Evolutionary conservation across 2,888 invertebrate genomes (phyloP).

Genomic region (Brachyptera putata): DNA sequence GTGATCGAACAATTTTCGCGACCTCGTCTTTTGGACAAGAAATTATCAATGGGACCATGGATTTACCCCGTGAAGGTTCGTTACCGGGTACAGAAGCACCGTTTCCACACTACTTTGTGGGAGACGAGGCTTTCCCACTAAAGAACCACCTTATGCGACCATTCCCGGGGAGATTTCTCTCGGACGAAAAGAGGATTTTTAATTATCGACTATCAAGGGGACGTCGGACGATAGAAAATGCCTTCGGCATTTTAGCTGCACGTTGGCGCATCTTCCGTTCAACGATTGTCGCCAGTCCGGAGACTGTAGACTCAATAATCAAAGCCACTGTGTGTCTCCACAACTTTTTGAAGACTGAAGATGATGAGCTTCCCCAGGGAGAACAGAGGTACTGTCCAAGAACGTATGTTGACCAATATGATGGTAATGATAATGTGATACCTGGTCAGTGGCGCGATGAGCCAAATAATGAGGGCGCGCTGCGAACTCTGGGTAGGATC

Average conservation of each 20-base stretch:
- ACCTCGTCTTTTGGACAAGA: too few species aligned
- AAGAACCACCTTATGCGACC: too few species aligned
- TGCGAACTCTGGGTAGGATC: background rate
- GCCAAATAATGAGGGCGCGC: background rate
- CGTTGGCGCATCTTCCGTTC: slow-evolving; percentile 31
- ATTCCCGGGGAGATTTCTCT: too few species aligned
- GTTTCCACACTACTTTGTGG: too few species aligned
- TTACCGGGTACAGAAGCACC: too few species aligned
- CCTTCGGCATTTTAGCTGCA: slow-evolving; percentile 32
- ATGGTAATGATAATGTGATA: background rate
- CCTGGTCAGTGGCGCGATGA: slow-evolving; percentile 15
- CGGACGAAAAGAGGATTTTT: too few species aligned
- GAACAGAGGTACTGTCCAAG: slow-evolving; percentile 15
- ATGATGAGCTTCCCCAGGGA: background rate
- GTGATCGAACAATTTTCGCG: too few species aligned
- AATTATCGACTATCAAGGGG: slow-evolving; percentile 34
- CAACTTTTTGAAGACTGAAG: slow-evolving; percentile 20
- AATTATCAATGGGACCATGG: too few species aligned
- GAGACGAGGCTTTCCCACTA: too few species aligned
- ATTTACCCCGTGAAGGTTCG: too few species aligned
- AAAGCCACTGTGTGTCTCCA: slow-evolving; percentile 23
- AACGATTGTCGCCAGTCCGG: slow-evolving; percentile 24
- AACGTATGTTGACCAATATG: slow-evolving; percentile 8
- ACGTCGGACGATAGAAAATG: too few species aligned
- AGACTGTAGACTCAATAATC: slow-evolving; percentile 20